Conservation (phyloP, 2,797 vertebrate species). For the Parauchenoglanis ngamensis region DNA sequence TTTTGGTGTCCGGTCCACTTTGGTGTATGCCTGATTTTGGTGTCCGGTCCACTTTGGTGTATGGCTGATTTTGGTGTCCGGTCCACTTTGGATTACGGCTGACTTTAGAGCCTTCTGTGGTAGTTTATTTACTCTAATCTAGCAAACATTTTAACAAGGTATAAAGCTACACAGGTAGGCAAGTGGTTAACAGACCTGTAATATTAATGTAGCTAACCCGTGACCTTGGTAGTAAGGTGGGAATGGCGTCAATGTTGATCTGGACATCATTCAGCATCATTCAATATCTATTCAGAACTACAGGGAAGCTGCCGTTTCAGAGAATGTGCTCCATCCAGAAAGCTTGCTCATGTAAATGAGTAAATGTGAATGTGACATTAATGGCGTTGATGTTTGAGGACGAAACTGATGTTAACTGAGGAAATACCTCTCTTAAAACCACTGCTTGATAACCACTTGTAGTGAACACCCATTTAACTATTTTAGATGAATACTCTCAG, state of each 20-base stretch:
- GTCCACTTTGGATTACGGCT: not conserved
- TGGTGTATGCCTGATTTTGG: not conserved
- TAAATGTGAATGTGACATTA: no score
- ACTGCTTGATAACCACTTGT: not conserved
- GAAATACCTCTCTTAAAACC: not conserved
- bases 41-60: not conserved
- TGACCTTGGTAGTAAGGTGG: not conserved
- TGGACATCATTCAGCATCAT: not conserved
- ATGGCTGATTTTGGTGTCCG: not conserved
- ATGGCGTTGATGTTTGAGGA: not conserved
- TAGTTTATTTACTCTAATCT: not conserved
- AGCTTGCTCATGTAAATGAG: not conserved
- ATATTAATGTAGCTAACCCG: not conserved
- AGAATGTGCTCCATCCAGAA: not conserved
- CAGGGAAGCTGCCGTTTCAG: not conserved
- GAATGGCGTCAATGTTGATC: not conserved
- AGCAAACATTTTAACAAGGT: not conserved
- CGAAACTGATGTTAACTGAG: not conserved
- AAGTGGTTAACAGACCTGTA: not conserved
- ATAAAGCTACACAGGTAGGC: not conserved
- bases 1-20: not conserved
- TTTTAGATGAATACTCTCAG: not conserved
- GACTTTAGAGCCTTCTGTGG: not conserved
- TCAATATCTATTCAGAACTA: not conserved
- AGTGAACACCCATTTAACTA: not conserved